Conservation (phyloP, 2,113 vertebrate genomes). For the Apteryx mantelli region DNA sequence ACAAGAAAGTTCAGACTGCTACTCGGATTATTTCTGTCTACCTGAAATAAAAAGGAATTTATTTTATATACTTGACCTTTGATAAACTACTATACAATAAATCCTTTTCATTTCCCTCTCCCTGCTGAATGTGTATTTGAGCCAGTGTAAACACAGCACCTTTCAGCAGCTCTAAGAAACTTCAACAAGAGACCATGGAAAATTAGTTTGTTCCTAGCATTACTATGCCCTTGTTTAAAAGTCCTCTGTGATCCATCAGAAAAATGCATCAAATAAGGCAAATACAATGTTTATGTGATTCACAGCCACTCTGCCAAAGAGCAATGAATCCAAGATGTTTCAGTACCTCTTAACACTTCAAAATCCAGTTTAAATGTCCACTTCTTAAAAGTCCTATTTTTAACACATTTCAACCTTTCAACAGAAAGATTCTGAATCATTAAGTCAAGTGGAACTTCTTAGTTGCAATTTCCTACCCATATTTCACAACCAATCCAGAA, state of each 20-base stretch:
- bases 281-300: conserved; percentile 5
- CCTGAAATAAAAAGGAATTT: conserved; percentile 68
- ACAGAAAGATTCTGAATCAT: background rate
- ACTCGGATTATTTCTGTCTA: conserved; percentile 52
- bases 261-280: conserved; percentile 32
- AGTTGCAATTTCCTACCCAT: background rate
- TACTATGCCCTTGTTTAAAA: conserved; percentile 31
- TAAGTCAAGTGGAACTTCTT: background rate
- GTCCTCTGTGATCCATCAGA: background rate
- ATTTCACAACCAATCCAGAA: background rate
- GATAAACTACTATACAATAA: conserved; percentile 61
- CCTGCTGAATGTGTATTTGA: conserved; percentile 35
- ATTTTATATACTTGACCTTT: conserved; percentile 73
- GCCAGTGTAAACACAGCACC: conserved; percentile 29
- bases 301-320: background rate
- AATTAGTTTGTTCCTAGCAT: conserved; percentile 56
- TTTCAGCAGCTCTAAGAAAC: conserved; percentile 27
- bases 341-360: background rate
- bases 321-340: background rate
- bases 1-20: conserved; percentile 27
- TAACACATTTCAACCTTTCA: background rate
- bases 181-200: conserved; percentile 21
- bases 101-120: conserved; percentile 64
- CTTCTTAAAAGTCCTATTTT: background rate
- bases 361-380: background rate